Evolutionary conservation across 2,113 vertebrate genomes (phyloP), one percentile per base, ranked within the genome.

Genomic region (Pangasianodon hypophthalmus): DNA sequence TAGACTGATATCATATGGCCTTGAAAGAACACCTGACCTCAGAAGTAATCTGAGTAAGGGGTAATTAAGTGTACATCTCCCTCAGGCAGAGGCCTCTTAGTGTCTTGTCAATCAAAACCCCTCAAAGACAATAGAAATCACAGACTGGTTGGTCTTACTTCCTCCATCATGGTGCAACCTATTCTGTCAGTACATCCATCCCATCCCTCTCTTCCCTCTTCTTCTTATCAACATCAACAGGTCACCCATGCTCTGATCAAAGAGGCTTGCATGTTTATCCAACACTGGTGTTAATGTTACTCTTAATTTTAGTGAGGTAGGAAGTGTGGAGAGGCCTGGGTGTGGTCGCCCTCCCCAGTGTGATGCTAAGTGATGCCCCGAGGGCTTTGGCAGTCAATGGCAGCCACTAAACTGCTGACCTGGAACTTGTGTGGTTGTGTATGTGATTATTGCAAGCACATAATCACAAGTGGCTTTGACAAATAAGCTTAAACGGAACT

Each of bases 181-280:
- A 88, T 89, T 89, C 64, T 64, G 71, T 71, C 64, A 37, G 32
- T 48, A 21, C 46, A 60, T 69, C 60, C 50, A 83, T 54, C 56
- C 86, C 11, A 73, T 84, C 80, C 89, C 83, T 85, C 79, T 87
- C 88, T 79, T 84, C 41, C 64, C 87, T 83, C 46, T 90, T 82
- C 71, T 85, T 32, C 64, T 58, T 11, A 90, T 88, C 58, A 90
- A 82, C 90, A 90, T 83, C 90, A 88, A 88, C 87, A 91, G 86
- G 56, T 91, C 54, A 73, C 79, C 79, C 83, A 88, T 77, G 85
- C 81, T 82, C 80, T 93, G 89, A 93, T 92, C 91, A 93, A 93
- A 93, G 90, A 86, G 60, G 14, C 88, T 83, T 88, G 89, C 84
- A 87, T 92, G 90, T 93, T 92, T 92, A 92, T 90, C 91, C 84